Evolutionary conservation across 2,797 vertebrate genomes (phyloP).

Genomic region (Lates japonicus): DNA sequence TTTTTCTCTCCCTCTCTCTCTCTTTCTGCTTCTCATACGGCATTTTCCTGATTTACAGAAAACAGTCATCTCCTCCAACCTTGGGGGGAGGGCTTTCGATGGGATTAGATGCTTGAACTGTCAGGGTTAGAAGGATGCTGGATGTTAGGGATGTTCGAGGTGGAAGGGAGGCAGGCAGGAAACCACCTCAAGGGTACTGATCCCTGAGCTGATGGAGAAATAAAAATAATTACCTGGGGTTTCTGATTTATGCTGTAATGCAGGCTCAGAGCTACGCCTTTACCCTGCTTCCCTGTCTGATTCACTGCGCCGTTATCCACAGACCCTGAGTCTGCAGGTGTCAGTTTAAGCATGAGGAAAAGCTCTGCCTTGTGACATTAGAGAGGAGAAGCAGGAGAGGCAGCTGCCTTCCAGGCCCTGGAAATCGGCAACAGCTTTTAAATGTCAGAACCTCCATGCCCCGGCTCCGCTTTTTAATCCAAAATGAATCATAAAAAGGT

Average conservation of each 20-base stretch:
- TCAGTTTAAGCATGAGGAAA: conserved; percentile 65
- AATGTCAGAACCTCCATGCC: conserved; percentile 72
- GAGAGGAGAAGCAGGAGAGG: conserved; percentile 37
- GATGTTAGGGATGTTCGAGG: conserved; percentile 30
- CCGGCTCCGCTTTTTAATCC: conserved; percentile 58
- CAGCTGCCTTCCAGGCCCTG: conserved; percentile 48
- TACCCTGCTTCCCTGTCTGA: conserved; percentile 48
- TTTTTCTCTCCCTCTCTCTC: not conserved
- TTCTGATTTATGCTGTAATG: conserved; percentile 64
- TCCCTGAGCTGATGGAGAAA: conserved; percentile 62
- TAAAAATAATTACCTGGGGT: conserved; percentile 68
- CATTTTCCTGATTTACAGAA: conserved; percentile 37
- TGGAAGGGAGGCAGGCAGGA: conserved; percentile 27
- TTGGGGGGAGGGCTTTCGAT: conserved; percentile 13
- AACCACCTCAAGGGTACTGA: conserved; percentile 65
- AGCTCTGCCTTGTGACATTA: conserved; percentile 30
- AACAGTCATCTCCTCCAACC: conserved; percentile 48
- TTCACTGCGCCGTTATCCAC: conserved; percentile 58
- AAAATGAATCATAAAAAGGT: conserved; percentile 62
- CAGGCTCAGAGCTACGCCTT: conserved; percentile 37
- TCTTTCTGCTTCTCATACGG: not conserved
- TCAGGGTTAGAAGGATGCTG: conserved; percentile 49
- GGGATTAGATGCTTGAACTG: conserved; percentile 64
- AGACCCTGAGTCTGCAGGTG: conserved; percentile 62
- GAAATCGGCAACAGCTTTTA: conserved; percentile 62